Evolutionary conservation across 2,113 vertebrate species (phyloP), one percentile per base, ranked within the genome.

Genomic region (Oncorhynchus nerka): DNA sequence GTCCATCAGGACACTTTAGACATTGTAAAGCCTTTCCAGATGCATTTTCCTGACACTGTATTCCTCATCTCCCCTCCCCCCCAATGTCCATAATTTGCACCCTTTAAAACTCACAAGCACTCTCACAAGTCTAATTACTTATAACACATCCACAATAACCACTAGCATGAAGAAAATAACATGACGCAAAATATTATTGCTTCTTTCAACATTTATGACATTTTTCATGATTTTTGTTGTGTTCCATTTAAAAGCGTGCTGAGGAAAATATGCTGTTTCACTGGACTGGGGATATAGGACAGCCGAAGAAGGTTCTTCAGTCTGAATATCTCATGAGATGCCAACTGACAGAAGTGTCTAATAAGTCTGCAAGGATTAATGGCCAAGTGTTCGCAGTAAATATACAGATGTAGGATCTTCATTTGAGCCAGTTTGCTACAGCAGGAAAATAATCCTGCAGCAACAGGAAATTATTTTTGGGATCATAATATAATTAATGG

Each of bases 331-430:
- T 72, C 51, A 72, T 20, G 73, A 68, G 16, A 45, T n/a, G n/a
- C 34, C 19, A 76, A 19, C 75, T 78, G 69, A 28, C 64, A 45
- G 22, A 2, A 48, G 48, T 45, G 66, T 39, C 51, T 68, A 76
- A 75, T 34, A 22, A 66, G 28, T 70, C 39, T 57, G 66, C 49
- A 73, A 80, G 71, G 70, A 72, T 59, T 78, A 78, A 5, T 34
- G 68, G 68, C 81, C 68, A 26, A 70, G 74, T 62, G 78, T 69
- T 76, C 70, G 51, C 59, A 30, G 22, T 67, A 68, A 81, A 82
- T 79, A 75, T 81, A 45, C 8, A 11, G 39, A 45, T 45, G 39
- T 9, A 45, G 39, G 39, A 45, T 45, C 39, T 45, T 45, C 2
- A 45, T 45, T 45, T 45, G 8, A 45, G 39, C 39, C 8, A 45